Percentiles rank a stretch among this genome's conserved stretches.
phyloP scores from a whole-genome alignment of 2,888 invertebrate species.

The Seira ritae region DNA sequence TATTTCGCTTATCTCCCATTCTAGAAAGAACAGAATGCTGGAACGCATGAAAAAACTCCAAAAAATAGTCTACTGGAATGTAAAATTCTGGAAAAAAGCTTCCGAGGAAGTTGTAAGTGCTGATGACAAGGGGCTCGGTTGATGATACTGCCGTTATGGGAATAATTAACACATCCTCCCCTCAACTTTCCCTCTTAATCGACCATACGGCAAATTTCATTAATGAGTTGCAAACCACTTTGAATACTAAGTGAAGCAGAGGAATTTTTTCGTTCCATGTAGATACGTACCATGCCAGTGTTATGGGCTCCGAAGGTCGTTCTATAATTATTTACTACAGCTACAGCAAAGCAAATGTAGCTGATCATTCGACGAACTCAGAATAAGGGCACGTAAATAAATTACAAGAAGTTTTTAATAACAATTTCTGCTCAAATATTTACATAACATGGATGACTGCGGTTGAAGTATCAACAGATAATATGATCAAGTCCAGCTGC shows the following conservation, averaged over 20 bases:
- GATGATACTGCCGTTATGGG: conserved; percentile 57
- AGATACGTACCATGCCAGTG: too few species aligned
- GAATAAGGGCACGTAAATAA: too few species aligned
- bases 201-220: conserved; percentile 72
- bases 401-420: too few species aligned
- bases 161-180: conserved; percentile 72
- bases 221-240: conserved; percentile 66
- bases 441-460: too few species aligned
- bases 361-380: too few species aligned
- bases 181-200: conserved; percentile 17
- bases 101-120: background rate
- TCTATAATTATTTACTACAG: too few species aligned
- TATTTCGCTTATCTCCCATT: background rate
- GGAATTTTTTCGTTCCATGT: background rate
- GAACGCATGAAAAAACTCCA: background rate
- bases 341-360: too few species aligned
- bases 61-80: background rate
- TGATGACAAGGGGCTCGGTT: conserved; percentile 35
- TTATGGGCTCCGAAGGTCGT: too few species aligned
- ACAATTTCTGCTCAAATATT: too few species aligned
- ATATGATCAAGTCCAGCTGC: too few species aligned
- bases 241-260: conserved; percentile 69
- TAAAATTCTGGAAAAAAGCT: background rate
- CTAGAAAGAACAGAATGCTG: background rate
- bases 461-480: too few species aligned